Evolutionary conservation across 2,888 invertebrate species (phyloP).

Genomic region (Drosophila falleni): DNA sequence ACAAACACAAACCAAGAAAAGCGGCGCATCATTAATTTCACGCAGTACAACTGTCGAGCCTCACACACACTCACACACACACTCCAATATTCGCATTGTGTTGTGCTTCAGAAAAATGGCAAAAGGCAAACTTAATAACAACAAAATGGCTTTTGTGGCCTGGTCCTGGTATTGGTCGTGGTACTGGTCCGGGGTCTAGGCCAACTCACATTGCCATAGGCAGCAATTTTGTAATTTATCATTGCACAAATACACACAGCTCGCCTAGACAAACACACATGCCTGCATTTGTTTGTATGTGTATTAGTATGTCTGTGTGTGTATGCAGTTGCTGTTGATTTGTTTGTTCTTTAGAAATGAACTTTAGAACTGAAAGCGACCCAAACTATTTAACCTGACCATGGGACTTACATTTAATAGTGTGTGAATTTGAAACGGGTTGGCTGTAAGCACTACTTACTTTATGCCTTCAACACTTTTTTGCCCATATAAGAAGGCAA

Average conservation of each 20-base stretch:
- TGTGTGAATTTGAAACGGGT: conserved; percentile 19
- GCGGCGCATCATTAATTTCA: conserved; percentile 80
- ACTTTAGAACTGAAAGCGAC: conserved; percentile 59
- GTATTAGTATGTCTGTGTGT: conserved; percentile 11
- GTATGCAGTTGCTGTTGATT: conserved; percentile 47
- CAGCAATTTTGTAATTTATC: conserved; percentile 81
- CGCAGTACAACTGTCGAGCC: conserved; percentile 80
- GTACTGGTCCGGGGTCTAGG: conserved; percentile 48
- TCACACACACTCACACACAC: conserved; percentile 35
- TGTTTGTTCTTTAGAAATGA: conserved; percentile 69
- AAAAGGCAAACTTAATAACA: conserved; percentile 81
- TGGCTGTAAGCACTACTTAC: not conserved
- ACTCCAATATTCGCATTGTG: conserved; percentile 39
- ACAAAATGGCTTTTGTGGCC: conserved; percentile 80
- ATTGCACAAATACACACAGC: conserved; percentile 73
- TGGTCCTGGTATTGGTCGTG: conserved; percentile 11
- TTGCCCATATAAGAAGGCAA: no score
- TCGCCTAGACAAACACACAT: conserved; percentile 46
- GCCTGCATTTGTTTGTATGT: conserved; percentile 11
- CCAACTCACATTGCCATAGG: conserved; percentile 72
- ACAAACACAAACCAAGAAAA: conserved; percentile 52
- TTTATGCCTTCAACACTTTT: no score
- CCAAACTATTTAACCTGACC: conserved; percentile 65
- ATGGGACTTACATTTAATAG: conserved; percentile 37
- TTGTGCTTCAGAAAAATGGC: conserved; percentile 64